Evolutionary conservation across 2,113 vertebrate species (phyloP).

Genomic region (Toxotes chatareus): DNA sequence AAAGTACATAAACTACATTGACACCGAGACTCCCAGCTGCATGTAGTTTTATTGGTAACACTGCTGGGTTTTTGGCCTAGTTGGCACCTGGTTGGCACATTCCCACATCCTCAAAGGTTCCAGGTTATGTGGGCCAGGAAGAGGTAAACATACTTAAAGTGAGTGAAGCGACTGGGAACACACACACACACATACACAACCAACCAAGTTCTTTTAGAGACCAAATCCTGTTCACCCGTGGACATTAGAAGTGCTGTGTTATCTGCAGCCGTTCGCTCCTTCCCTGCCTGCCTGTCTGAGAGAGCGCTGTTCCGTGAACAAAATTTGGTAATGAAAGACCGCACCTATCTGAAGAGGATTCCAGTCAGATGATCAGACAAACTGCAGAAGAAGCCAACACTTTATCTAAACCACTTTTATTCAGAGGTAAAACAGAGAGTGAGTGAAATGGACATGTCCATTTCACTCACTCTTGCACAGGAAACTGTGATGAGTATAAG

Average conservation of each 20-base stretch:
- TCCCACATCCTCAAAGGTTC: conserved; percentile 15
- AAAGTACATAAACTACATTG: neutral
- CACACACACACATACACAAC: neutral
- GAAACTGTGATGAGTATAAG: neutral
- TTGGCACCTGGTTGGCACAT: conserved; percentile 14
- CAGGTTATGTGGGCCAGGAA: conserved; percentile 5
- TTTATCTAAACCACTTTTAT: neutral
- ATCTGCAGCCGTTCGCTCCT: neutral
- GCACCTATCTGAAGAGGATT: neutral
- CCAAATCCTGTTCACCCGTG: neutral
- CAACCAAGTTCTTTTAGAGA: neutral
- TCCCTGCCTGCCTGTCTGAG: neutral
- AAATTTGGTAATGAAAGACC: neutral
- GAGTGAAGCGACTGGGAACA: neutral
- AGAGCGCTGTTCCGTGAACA: neutral
- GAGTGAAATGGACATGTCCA: neutral
- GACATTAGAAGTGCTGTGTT: neutral
- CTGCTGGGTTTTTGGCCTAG: conserved; percentile 1
- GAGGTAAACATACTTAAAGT: conserved; percentile 38
- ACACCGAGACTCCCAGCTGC: neutral
- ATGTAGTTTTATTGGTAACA: neutral
- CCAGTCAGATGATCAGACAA: neutral
- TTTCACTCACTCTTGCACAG: no score
- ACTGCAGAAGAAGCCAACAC: neutral
- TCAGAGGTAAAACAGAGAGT: neutral